A percentile compares a stretch with the other conserved stretches of the same genome.
These are phyloP conservation scores for Cyanoderma ruficeps DNA, from an alignment of 2,113 vertebrate genomes.

Conservation along the genomic window DNA sequence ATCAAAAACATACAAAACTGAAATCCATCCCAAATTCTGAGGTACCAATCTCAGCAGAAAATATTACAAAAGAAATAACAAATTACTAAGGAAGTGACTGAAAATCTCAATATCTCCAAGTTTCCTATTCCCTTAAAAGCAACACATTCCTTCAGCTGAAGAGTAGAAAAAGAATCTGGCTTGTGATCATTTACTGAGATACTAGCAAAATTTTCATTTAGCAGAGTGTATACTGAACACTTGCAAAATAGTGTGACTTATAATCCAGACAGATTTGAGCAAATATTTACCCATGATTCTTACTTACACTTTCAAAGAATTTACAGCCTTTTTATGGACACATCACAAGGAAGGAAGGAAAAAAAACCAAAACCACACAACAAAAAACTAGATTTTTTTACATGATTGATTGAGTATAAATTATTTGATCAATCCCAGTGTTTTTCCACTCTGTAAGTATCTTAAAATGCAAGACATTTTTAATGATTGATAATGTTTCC, in stretches of 20 bases:
- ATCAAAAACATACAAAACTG: neutral
- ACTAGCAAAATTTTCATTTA: neutral
- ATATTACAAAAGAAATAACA: neutral
- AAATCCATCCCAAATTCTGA: neutral
- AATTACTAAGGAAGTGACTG: neutral
- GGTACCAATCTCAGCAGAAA: neutral
- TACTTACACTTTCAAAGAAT: neutral
- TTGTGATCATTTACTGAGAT: neutral
- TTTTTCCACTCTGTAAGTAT: neutral
- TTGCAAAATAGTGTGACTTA: neutral
- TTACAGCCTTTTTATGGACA: neutral
- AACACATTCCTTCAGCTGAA: neutral
- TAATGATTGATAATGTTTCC: constrained; percentile 8
- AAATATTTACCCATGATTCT: neutral
- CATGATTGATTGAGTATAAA: neutral
- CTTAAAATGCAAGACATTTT: neutral
- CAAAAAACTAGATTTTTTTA: neutral
- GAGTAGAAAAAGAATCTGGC: neutral
- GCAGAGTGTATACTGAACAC: accelerated
- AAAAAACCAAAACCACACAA: too few relatives aligned
- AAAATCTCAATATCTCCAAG: neutral
- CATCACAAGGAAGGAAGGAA: neutral
- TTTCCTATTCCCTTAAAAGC: neutral
- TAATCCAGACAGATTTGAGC: neutral
- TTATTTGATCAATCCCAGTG: neutral